A percentile compares a stretch with the other conserved stretches of the same genome.
These are phyloP conservation scores for Leptopterna dolabrata DNA, from an alignment of 2,888 invertebrate genomes.

Conservation along the genomic window DNA sequence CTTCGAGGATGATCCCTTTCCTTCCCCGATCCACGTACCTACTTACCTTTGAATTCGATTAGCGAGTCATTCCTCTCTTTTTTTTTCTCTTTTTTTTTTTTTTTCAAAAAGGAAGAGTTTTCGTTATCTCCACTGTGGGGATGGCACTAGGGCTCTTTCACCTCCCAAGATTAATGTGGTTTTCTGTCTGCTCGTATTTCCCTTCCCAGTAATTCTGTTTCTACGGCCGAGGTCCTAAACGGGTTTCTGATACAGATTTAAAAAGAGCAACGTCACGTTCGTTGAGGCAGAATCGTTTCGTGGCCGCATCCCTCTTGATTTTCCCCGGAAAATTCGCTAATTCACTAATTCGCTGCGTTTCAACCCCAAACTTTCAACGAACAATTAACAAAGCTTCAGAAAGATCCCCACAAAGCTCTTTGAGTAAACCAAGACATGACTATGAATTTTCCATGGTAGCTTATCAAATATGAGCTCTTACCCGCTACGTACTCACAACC, in stretches of 20 bases:
- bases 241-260: not conserved
- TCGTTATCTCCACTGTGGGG: not conserved
- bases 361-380: too few relatives aligned
- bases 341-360: too few relatives aligned
- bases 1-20: not conserved
- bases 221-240: not conserved
- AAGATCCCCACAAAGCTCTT: too few relatives aligned
- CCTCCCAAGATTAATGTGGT: not conserved
- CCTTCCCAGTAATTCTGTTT: not conserved
- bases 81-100: not conserved
- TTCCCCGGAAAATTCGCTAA: too few relatives aligned
- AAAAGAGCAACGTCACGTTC: not conserved
- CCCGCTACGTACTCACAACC: too few relatives aligned
- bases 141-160: not conserved
- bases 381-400: too few relatives aligned
- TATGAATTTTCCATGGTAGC: too few relatives aligned
- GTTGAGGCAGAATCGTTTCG: not conserved
- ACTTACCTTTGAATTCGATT: conserved; percentile 18
- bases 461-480: too few relatives aligned
- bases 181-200: not conserved
- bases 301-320: not conserved
- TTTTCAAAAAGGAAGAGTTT: not conserved
- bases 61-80: conserved; percentile 1
- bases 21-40: not conserved
- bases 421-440: too few relatives aligned